Evolutionary conservation across 2,888 invertebrate species (phyloP), one percentile per base, ranked within the genome.

Genomic region (Nowickia ferox): DNA sequence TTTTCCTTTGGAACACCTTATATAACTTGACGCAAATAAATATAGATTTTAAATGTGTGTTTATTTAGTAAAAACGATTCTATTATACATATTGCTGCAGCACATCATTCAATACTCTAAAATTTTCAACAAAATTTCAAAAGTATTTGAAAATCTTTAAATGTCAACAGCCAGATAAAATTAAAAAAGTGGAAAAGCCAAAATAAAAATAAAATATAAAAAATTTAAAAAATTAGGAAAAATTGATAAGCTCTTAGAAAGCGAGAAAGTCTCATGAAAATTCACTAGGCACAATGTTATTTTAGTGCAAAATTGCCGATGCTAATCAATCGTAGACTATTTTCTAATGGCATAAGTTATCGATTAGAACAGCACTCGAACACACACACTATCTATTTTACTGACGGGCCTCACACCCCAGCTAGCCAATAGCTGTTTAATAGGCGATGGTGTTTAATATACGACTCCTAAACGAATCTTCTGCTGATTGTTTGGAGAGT

Each of bases 341-440:
- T 51, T 79, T 53, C 53, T 63, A 48, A 71, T 78, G 51, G 51
- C 51, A 80, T 75, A 68, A 81, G 68, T 81, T 81, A 81, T 81
- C 51, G 19, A 66, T 44, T 38, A 66, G 42, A 69, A 71, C 30
- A n/a, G 6, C n/a, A 63, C 42, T 63, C 17, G 22, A 51, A 68
- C 15, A 46, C 40, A 48, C 5, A 13, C 46, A 30, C 51, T 66
- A 15, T 48, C 30, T 46, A 13, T 61, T 8, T 44, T 15, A 8
- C 40, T 1, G n/a, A 10, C 8, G 2, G 9, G n/a, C n/a, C 40
- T 40, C 42, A 19, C 9, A 40, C 10, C 1, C 40, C 51, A 30
- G n/a, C n/a, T n/a, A n/a, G n/a, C n/a, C n/a, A n/a, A n/a, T n/a
- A n/a, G n/a, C n/a, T n/a, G n/a, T n/a, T n/a, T n/a, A n/a, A n/a